A percentile compares a stretch with the other conserved stretches of the same genome.
phyloP scores from a whole-genome alignment of 2,797 vertebrate genomes.

The Phataginus tricuspis region DNA sequence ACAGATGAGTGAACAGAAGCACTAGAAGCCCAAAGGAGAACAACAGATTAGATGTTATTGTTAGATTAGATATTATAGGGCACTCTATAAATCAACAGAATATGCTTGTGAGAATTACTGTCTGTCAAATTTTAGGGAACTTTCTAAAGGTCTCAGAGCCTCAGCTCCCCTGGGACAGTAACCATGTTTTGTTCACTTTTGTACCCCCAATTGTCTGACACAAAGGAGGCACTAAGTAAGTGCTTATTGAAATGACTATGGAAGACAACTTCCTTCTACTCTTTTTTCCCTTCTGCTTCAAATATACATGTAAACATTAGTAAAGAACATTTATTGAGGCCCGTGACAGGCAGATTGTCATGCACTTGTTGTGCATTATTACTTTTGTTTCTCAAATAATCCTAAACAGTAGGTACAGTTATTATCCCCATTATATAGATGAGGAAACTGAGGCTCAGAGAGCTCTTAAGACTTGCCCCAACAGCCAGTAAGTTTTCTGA shows the following conservation, averaged over 20 bases:
- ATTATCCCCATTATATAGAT: background rate
- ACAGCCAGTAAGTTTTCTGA: background rate
- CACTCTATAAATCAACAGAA: background rate
- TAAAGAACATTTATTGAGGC: background rate
- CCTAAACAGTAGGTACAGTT: background rate
- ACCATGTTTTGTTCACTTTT: background rate
- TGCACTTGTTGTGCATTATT: background rate
- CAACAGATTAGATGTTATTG: background rate
- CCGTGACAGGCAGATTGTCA: background rate
- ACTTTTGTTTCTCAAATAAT: constrained; percentile 6
- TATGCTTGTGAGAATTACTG: background rate
- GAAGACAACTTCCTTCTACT: background rate
- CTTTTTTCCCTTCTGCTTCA: background rate
- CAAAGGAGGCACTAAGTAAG: background rate
- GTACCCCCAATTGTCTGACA: background rate
- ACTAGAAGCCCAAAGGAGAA: background rate
- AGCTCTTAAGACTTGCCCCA: background rate
- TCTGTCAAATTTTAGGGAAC: background rate
- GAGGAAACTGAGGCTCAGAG: background rate
- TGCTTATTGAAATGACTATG: background rate
- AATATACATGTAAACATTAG: background rate
- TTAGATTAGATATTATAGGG: background rate
- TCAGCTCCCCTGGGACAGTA: background rate
- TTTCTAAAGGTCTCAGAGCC: background rate
- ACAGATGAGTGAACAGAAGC: background rate